phyloP scores from a whole-genome alignment of 2,113 vertebrate genomes.

The Delphinapterus leucas region DNA sequence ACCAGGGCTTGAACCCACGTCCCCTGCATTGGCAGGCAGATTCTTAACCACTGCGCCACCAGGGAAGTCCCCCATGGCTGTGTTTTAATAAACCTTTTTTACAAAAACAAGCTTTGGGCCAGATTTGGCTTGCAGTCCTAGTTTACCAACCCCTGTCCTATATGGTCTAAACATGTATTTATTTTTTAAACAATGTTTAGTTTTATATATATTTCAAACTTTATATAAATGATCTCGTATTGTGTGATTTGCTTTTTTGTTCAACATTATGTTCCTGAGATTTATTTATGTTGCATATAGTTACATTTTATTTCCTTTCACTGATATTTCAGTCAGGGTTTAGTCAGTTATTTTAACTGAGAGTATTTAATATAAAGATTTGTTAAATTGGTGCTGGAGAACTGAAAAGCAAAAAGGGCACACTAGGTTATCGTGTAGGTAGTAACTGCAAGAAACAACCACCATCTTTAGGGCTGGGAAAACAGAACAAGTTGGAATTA shows the following conservation, averaged over 20 bases:
- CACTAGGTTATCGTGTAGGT: neutral
- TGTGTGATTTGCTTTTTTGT: neutral
- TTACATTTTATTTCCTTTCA: neutral
- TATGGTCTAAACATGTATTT: neutral
- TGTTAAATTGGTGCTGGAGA: neutral
- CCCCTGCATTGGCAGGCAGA: no score
- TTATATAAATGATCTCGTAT: neutral
- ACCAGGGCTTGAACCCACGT: no score
- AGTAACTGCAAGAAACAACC: neutral
- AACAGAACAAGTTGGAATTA: neutral
- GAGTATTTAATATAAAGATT: neutral
- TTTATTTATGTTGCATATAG: neutral
- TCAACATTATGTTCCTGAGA: neutral
- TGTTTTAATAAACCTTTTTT: constrained; percentile 23
- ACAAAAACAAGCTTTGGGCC: neutral
- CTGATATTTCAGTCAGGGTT: neutral
- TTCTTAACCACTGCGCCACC: no score
- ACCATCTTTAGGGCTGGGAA: neutral
- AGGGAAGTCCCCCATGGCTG: neutral
- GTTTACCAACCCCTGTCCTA: neutral
- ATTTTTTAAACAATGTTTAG: neutral
- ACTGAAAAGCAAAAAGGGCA: neutral
- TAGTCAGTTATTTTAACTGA: neutral
- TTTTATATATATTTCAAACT: neutral
- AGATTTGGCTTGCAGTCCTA: neutral